Evolutionary conservation across 1,140 invertebrate species (phyloP), one percentile per base, ranked within the genome.

Genomic region (Zaprionus davidi): DNA sequence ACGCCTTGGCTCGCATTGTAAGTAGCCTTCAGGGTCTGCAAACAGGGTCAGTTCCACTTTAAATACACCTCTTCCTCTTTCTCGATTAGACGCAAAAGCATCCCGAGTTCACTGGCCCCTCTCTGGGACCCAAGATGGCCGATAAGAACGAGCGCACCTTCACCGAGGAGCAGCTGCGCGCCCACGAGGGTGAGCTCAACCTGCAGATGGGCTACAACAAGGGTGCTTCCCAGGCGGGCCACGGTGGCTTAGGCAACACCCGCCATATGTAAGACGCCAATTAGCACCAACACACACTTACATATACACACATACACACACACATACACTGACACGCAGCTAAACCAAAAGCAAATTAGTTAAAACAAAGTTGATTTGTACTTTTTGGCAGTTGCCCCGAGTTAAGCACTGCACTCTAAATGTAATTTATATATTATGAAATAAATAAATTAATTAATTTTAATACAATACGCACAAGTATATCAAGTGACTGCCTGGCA

Each of bases 161-260:
- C 93, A 97, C 97, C 0, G 98, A 99, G 75, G 99, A 99, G 67
- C 98, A 99, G 92, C 94, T 99, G 20, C 95, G 97, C 51, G 97
- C 98, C 3, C 96, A 97, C 71, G 97, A 99, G 92, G 96, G 96
- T 26, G 95, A 99, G 65, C 94, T 99, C 17, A 97, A 97, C 88
- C 95, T 99, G 12, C 99, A 99, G 93, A 98, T 98, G 96, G 99
- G 99, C 24, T 98, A 95, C 94, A 99, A 99, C 94, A 99, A 99
- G 92, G 97, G 97, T 36, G 97, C 97, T 12, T 96, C 96, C 26
- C 97, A 98, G 92, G 94, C 97, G 49, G 97, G 97, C 4, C 95
- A 96, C 64, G 97, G 97, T 67, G 96, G 97, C 64, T 98, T 99
- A 92, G 98, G 98, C 81, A 99, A 99, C 93, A 98, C 97, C n/a